These are phyloP conservation scores for Maniola hyperantus DNA, from an alignment of 2,888 invertebrate genomes.

Conservation along the genomic window DNA sequence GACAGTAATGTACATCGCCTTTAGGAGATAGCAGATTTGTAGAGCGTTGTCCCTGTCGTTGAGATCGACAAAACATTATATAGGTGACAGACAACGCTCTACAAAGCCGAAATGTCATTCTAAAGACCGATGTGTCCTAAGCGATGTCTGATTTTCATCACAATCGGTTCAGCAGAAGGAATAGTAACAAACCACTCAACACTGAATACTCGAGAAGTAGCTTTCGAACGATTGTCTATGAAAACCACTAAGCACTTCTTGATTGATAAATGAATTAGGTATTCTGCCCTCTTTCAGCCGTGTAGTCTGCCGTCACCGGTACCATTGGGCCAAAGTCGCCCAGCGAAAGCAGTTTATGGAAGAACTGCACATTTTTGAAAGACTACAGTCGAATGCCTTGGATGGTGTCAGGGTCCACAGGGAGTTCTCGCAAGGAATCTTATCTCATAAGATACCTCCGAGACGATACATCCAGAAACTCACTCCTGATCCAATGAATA, in stretches of 20 bases:
- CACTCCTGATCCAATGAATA: conserved; percentile 66
- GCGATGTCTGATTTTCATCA: neutral
- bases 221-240: neutral
- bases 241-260: neutral
- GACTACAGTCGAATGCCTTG: conserved; percentile 83
- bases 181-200: too few species aligned
- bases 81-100: too few species aligned
- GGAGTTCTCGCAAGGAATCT: conserved; percentile 82
- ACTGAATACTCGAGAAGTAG: neutral
- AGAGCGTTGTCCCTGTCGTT: too few species aligned
- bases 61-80: too few species aligned
- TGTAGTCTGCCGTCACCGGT: conserved; percentile 85
- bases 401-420: conserved; percentile 85
- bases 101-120: too few species aligned
- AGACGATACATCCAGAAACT: conserved; percentile 72
- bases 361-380: conserved; percentile 84
- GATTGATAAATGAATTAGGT: neutral
- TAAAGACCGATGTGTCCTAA: too few species aligned
- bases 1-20: too few species aligned
- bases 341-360: conserved; percentile 83
- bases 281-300: conserved; percentile 62
- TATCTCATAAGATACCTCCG: conserved; percentile 77
- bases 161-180: neutral
- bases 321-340: conserved; percentile 74
- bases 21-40: too few species aligned